Percentiles rank a stretch among this genome's conserved stretches.
phyloP scores from a whole-genome alignment of 2,888 invertebrate species.

The Masnerella sp. region DNA sequence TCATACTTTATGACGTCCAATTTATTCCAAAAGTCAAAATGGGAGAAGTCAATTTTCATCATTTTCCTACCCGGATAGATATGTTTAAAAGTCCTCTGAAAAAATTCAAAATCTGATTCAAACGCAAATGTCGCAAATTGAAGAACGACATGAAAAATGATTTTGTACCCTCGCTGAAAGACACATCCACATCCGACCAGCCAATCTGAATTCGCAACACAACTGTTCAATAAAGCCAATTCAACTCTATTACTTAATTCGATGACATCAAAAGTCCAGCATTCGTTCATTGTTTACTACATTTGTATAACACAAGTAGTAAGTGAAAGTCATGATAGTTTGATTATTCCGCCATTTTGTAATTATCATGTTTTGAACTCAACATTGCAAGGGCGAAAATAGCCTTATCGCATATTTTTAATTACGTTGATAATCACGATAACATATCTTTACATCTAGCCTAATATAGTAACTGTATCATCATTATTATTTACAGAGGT shows the following conservation, averaged over 20 bases:
- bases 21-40: no score
- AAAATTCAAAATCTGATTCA: no score
- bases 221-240: conserved; percentile 43
- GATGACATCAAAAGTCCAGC: conserved; percentile 36
- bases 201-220: conserved; percentile 21
- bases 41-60: no score
- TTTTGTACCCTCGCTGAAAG: neutral
- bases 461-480: no score
- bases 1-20: no score
- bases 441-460: no score
- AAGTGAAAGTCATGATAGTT: conserved; percentile 45
- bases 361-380: conserved; percentile 32
- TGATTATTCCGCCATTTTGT: conserved; percentile 33
- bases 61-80: no score
- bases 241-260: conserved; percentile 42
- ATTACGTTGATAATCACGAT: no score
- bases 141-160: neutral
- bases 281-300: conserved; percentile 36
- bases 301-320: conserved; percentile 29
- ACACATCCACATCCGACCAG: conserved; percentile 12
- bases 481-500: no score
- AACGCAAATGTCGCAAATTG: neutral
- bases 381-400: no score
- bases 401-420: no score
- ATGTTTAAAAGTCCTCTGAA: no score